Base-by-base conservation (phyloP, 1,140 invertebrate genomes). In the Euschistus heros region DNA sequence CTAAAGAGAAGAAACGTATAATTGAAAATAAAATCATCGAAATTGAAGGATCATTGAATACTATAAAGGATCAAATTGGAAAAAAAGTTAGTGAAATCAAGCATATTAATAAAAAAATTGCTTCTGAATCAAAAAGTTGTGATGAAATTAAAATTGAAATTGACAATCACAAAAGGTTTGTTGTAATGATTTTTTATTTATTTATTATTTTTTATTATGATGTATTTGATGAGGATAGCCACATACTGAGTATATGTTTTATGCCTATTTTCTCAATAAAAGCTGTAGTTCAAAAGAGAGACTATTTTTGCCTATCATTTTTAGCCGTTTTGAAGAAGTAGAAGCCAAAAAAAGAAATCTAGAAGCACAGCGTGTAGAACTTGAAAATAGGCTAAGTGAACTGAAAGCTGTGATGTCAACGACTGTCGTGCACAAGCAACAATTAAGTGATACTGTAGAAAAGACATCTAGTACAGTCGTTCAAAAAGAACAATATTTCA, bases 401-500 rank as follows among this genome's bases (percentile, higher is more conserved):
- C 20, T 68, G 22, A 54, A 68, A 20, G 64, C 66, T 14, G 63
- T 67, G 7, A 55, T 24, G 55, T 54, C 54, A 47, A 66, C 66
- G 13, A 64, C 54, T 27, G n/a, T 60, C 7, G 52, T 63, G n/a
- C 62, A 69, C 62, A 63, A 64, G 18, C 20, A 66, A 64, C 54
- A 46, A 42, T 22, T 69, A 42, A 37, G 13, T 33, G 67, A 64
- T 27, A 69, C 65, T n/a, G 22, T 55, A 20, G 13, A 30, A 14
- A 26, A 20, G 47, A 6, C 47, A 18, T 20, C 47, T 22, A 50
- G 3, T 50, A 50, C n/a, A 2, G 47, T 50, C 14, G n/a, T 10
- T 22, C 10, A 50, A 18, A 50, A 50, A 50, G 47, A 50, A 50
- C 8, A 50, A 10, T 50, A 18, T 22, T 50, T n/a, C 47, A 50